phyloP scores from a whole-genome alignment of 1,140 invertebrate species.

The Monomorium pharaonis region DNA sequence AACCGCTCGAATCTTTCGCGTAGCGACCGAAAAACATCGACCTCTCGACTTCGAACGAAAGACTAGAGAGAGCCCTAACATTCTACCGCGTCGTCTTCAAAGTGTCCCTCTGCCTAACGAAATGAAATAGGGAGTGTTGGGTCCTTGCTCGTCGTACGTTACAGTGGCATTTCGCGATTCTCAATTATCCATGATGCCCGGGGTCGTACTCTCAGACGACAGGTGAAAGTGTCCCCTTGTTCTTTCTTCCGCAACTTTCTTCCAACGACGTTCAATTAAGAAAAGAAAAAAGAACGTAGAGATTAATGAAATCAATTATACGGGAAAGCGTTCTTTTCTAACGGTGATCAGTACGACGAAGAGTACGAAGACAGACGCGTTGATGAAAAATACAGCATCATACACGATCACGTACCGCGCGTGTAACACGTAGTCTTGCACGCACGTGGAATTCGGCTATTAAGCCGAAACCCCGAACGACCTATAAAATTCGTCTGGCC shows the following conservation, averaged over 20 bases:
- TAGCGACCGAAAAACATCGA: constrained; percentile 45
- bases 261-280: not conserved
- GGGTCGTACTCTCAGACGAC: not conserved
- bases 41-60: not conserved
- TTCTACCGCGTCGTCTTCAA: not conserved
- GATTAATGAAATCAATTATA: not conserved
- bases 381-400: not conserved
- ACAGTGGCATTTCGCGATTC: constrained; percentile 23
- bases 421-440: not conserved
- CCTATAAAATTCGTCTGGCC: constrained; percentile 85
- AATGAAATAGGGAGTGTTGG: constrained; percentile 8
- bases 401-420: not conserved
- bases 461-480: constrained; percentile 82
- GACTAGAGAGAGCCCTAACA: not conserved
- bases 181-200: not conserved
- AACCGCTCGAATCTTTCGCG: constrained; percentile 39
- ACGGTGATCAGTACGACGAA: not conserved
- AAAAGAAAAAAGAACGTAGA: not conserved
- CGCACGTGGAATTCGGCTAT: constrained; percentile 82
- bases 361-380: not conserved
- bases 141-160: not conserved
- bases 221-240: constrained; percentile 7
- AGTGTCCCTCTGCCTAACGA: not conserved
- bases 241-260: not conserved
- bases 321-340: not conserved